Conservation (phyloP, 2,797 vertebrate genomes). For the Malurus leucopterus region DNA sequence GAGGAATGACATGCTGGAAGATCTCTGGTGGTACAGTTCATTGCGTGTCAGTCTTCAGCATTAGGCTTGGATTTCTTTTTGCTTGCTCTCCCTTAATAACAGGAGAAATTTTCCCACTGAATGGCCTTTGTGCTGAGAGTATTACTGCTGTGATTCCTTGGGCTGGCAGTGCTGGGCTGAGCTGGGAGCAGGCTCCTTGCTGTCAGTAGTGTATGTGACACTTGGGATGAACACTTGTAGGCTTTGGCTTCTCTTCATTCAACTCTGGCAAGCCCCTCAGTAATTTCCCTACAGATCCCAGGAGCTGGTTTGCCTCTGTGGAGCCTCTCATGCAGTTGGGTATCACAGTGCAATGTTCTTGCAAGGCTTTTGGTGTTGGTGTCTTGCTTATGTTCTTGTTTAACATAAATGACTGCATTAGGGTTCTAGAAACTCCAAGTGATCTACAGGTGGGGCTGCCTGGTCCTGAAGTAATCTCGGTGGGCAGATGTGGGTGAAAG, state of each 20-base stretch:
- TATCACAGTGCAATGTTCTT: neutral
- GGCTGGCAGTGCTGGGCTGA: neutral
- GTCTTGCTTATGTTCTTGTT: neutral
- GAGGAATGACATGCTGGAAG: neutral
- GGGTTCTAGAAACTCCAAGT: neutral
- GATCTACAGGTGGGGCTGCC: neutral
- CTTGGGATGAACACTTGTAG: neutral
- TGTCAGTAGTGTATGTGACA: neutral
- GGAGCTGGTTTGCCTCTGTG: neutral
- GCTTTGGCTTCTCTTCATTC: neutral
- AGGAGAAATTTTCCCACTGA: neutral
- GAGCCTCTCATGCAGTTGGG: neutral
- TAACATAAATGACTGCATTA: neutral
- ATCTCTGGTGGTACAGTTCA: neutral
- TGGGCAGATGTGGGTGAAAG: neutral
- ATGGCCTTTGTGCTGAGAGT: neutral
- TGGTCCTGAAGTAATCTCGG: neutral
- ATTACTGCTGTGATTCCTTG: neutral
- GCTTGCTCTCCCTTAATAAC: neutral
- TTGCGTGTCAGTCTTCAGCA: neutral
- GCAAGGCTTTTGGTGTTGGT: neutral
- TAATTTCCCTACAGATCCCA: neutral
- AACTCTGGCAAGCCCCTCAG: neutral
- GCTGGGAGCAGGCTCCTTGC: neutral
- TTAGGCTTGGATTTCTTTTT: neutral